A percentile compares a stretch with the other conserved stretches of the same genome.
Evolutionary conservation across 2,888 invertebrate species (phyloP).

Genomic region (Pollenia amentaria): DNA sequence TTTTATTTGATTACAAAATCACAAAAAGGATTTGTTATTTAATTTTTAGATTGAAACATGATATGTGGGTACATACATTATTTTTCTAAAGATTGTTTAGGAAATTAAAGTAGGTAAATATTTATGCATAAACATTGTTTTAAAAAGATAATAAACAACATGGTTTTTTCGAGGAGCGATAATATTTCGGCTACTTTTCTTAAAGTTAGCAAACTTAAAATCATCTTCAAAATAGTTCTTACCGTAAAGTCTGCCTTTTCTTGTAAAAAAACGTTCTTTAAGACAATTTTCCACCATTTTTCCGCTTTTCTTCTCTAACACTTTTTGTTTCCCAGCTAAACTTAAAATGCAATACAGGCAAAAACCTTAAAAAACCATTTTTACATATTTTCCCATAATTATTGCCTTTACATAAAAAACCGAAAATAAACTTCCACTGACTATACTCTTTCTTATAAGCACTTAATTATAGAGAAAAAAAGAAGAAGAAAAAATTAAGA

Average conservation of each 20-base stretch:
- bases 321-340: not conserved
- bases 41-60: not conserved
- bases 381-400: constrained; percentile 70
- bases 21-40: constrained; percentile 4
- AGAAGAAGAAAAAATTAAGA: constrained; percentile 21
- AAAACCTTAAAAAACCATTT: constrained; percentile 13
- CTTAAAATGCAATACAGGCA: not conserved
- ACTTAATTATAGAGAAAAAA: constrained; percentile 58
- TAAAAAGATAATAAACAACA: no score
- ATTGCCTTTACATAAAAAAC: constrained; percentile 20
- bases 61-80: not conserved
- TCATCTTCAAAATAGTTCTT: no score
- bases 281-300: not conserved
- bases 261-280: no score
- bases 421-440: constrained; percentile 18
- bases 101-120: not conserved
- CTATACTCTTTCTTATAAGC: constrained; percentile 29
- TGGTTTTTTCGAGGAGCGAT: no score
- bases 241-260: no score
- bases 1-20: not conserved
- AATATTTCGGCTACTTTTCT: no score
- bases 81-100: no score
- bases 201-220: no score
- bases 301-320: not conserved
- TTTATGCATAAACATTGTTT: no score